Evolutionary conservation across 2,113 vertebrate species (phyloP).

Genomic region (Piprites chloris): DNA sequence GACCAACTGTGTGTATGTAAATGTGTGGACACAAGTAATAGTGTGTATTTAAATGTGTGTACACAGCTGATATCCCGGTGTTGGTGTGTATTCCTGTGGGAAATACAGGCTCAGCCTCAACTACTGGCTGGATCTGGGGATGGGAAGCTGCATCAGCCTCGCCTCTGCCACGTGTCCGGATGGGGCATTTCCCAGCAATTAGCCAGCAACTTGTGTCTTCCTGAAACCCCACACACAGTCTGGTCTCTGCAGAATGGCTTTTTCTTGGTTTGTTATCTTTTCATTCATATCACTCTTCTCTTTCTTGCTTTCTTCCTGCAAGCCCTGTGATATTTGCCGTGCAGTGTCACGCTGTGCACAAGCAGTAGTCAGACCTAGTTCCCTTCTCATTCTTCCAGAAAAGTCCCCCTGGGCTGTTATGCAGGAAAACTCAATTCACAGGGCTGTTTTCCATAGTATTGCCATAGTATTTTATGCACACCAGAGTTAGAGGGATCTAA

Average conservation of each 20-base stretch:
- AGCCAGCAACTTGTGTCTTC: not conserved
- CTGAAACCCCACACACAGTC: rapidly evolving
- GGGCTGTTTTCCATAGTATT: not conserved
- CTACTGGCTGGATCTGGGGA: not conserved
- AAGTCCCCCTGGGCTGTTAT: not conserved
- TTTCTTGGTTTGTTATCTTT: not conserved
- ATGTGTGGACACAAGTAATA: rapidly evolving
- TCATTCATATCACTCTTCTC: not conserved
- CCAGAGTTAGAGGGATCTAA: not conserved
- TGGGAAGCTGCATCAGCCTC: not conserved
- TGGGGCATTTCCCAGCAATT: not conserved
- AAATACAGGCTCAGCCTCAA: not conserved
- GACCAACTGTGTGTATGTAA: not conserved
- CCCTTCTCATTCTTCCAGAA: not conserved
- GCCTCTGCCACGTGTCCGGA: not conserved
- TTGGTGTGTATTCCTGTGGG: not conserved
- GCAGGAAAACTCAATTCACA: not conserved
- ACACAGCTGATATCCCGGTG: rapidly evolving
- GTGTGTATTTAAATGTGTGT: rapidly evolving
- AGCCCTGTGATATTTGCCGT: not conserved
- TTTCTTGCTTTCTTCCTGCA: not conserved
- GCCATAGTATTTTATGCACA: not conserved
- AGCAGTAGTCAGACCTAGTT: not conserved
- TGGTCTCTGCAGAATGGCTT: not conserved
- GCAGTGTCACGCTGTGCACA: too few relatives aligned